Evolutionary conservation across 2,888 invertebrate genomes (phyloP).

Genomic region (Napeogenes sylphis): DNA sequence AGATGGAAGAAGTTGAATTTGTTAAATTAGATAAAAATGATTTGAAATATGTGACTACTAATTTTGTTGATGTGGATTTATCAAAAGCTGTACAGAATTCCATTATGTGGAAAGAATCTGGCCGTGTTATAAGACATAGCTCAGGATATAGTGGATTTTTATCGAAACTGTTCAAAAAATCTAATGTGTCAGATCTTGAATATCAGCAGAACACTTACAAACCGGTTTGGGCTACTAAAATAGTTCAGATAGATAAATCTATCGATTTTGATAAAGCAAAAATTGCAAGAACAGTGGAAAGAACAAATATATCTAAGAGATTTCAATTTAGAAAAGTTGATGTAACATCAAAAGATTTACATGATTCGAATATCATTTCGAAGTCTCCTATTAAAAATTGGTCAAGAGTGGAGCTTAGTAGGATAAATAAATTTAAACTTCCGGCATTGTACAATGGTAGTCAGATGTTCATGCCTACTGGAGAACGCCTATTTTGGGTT

Average conservation of each 20-base stretch:
- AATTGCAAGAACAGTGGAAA: slow-evolving; percentile 33
- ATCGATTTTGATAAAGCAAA: slow-evolving; percentile 31
- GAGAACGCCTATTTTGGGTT: slow-evolving; percentile 68
- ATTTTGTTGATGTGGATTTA: slow-evolving; percentile 42
- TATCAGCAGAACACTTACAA: slow-evolving; percentile 56
- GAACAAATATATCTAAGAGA: slow-evolving; percentile 39
- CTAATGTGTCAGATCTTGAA: slow-evolving; percentile 58
- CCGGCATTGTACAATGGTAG: slow-evolving; percentile 59
- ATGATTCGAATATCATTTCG: slow-evolving; percentile 21
- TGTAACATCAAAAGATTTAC: slow-evolving; percentile 44
- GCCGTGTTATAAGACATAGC: slow-evolving; percentile 15
- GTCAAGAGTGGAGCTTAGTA: slow-evolving; percentile 46
- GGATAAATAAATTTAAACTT: slow-evolving; percentile 45
- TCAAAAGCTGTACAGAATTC: slow-evolving; percentile 39
- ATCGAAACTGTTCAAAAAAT: slow-evolving; percentile 51
- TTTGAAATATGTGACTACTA: slow-evolving; percentile 48
- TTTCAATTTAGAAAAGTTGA: slow-evolving; percentile 35
- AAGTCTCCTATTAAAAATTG: slow-evolving; percentile 36
- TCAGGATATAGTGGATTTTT: slow-evolving; percentile 45
- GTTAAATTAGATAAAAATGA: slow-evolving; percentile 54
- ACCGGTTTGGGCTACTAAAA: slow-evolving; percentile 64
- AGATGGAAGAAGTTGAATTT: slow-evolving; percentile 51
- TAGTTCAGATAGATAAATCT: slow-evolving; percentile 36
- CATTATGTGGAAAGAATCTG: slow-evolving; percentile 36
- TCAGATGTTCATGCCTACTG: slow-evolving; percentile 63